phyloP scores from a whole-genome alignment of 1,140 invertebrate genomes.

The Sogatella furcifera region DNA sequence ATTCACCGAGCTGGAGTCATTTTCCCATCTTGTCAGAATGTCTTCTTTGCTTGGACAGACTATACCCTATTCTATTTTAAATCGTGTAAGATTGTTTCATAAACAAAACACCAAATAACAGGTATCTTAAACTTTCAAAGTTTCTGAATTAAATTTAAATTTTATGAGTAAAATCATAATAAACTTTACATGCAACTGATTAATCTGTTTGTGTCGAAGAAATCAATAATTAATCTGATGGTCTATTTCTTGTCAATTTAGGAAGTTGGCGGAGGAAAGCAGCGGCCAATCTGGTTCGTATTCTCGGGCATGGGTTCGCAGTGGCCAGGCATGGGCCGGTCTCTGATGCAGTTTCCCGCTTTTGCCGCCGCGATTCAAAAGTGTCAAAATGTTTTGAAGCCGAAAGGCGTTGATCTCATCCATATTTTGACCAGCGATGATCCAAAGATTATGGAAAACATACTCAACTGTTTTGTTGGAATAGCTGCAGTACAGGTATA shows the following conservation, averaged over 20 bases:
- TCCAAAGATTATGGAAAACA: slow-evolving; percentile 45
- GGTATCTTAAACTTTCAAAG: too few relatives aligned
- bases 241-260: background rate
- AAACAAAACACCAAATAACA: too few relatives aligned
- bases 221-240: too few relatives aligned
- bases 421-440: slow-evolving; percentile 47
- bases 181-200: too few relatives aligned
- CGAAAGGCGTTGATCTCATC: slow-evolving; percentile 46
- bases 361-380: slow-evolving; percentile 52
- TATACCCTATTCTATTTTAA: too few relatives aligned
- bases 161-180: too few relatives aligned
- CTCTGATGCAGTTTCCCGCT: slow-evolving; percentile 48
- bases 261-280: slow-evolving; percentile 41
- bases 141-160: too few relatives aligned
- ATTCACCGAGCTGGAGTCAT: too few relatives aligned
- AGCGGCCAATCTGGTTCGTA: slow-evolving; percentile 63
- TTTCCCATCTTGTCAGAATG: too few relatives aligned
- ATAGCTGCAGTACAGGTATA: slow-evolving; percentile 70
- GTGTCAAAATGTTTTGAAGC: slow-evolving; percentile 42
- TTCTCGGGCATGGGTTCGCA: slow-evolving; percentile 59
- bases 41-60: too few relatives aligned
- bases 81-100: too few relatives aligned
- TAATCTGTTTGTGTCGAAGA: too few relatives aligned
- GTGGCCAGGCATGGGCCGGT: slow-evolving; percentile 50
- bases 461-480: slow-evolving; percentile 53